Conservation (phyloP, 2,888 invertebrate genomes). For the Cabera pusaria region DNA sequence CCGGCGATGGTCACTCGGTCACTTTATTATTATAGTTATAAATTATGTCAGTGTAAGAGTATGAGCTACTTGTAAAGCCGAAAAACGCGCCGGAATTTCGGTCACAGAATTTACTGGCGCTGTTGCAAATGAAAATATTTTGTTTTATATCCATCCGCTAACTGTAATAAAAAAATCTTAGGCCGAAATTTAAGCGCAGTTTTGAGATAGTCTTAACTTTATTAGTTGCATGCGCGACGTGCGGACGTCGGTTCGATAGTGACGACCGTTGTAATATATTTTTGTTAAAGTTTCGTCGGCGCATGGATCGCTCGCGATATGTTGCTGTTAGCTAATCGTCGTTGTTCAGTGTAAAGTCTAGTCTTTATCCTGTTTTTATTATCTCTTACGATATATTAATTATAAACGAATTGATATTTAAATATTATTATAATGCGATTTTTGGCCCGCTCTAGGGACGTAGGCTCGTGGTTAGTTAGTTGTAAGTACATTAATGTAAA, state of each 20-base stretch:
- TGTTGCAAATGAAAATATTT: too few species aligned
- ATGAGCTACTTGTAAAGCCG: too few species aligned
- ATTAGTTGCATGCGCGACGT: too few species aligned
- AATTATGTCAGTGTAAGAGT: too few species aligned
- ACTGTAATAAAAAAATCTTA: too few species aligned
- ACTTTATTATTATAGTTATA: too few species aligned
- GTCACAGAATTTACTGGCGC: too few species aligned
- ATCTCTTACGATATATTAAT: constrained; percentile 71
- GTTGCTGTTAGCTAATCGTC: constrained; percentile 76
- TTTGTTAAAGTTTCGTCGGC: constrained; percentile 39
- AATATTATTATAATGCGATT: constrained; percentile 69
- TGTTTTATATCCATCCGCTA: too few species aligned
- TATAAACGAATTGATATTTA: constrained; percentile 80
- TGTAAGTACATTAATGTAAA: constrained; percentile 79
- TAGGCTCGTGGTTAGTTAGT: constrained; percentile 80
- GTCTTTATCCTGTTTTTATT: constrained; percentile 82
- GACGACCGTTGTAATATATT: constrained; percentile 29
- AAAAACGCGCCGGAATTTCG: too few species aligned
- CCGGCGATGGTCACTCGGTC: constrained; percentile 44
- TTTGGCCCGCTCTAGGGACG: constrained; percentile 57
- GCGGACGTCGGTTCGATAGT: background rate
- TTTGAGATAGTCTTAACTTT: too few species aligned
- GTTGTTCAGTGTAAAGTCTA: constrained; percentile 84
- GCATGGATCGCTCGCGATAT: constrained; percentile 55
- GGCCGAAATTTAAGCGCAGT: too few species aligned